Conservation (phyloP, 2,888 invertebrate genomes). For the Balanococcus diminutus region DNA sequence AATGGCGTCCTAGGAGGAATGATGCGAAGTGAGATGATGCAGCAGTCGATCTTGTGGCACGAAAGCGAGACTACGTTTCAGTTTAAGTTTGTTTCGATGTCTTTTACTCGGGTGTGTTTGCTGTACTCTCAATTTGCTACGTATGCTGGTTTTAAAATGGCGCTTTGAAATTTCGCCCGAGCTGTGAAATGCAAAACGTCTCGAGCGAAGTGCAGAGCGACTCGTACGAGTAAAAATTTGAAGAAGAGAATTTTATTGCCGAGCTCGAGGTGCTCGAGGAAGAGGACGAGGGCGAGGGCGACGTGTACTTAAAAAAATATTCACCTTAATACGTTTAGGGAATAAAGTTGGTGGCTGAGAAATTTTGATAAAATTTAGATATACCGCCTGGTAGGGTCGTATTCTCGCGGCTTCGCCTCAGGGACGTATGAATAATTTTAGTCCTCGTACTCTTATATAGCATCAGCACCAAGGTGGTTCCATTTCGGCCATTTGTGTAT, state of each 20-base stretch:
- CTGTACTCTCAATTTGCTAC: not conserved
- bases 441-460: not conserved
- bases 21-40: not conserved
- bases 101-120: not conserved
- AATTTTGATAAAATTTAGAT: conserved; percentile 24
- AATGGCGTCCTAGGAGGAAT: not conserved
- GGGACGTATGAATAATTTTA: not conserved
- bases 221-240: not conserved
- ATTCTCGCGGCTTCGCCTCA: not conserved
- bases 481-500: not conserved
- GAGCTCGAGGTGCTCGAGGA: not conserved
- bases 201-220: not conserved
- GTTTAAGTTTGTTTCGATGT: not conserved
- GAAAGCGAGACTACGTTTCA: not conserved
- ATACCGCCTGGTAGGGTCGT: not conserved
- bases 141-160: not conserved
- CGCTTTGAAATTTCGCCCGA: not conserved
- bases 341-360: conserved; percentile 3
- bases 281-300: not conserved
- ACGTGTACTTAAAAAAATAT: not conserved
- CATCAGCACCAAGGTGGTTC: not conserved
- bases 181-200: too few species aligned
- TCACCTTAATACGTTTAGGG: conserved; percentile 28
- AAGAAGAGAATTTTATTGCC: not conserved
- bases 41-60: not conserved